Percentiles rank a stretch among this genome's conserved stretches.
phyloP scores from a whole-genome alignment of 2,113 vertebrate genomes.

The Salvelinus alpinus region DNA sequence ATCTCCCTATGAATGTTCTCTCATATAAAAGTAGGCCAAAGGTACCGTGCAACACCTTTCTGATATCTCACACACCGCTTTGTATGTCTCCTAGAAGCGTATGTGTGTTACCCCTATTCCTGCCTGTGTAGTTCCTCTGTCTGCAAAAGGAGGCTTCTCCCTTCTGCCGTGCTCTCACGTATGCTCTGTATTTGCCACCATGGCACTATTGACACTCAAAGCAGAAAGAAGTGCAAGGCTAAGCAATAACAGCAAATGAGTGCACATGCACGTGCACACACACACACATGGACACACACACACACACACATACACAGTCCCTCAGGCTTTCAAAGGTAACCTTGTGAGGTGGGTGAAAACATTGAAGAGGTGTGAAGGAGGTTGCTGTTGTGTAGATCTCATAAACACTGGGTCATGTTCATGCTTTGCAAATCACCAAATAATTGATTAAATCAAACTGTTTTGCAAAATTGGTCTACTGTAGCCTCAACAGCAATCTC shows the following conservation, averaged over 20 bases:
- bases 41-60: not conserved
- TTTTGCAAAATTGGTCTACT: too few species aligned
- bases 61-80: not conserved
- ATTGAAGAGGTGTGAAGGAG: not conserved
- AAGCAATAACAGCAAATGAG: conserved; percentile 6
- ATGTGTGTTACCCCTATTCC: not conserved
- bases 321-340: not conserved
- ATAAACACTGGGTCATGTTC: not conserved
- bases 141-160: not conserved
- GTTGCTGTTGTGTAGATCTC: not conserved
- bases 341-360: not conserved
- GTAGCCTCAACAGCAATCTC: too few species aligned
- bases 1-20: too few species aligned
- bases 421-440: not conserved
- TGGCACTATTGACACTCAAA: conserved; percentile 20
- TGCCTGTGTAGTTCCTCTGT: not conserved
- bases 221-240: conserved; percentile 5
- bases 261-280: not conserved
- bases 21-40: not conserved
- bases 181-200: conserved; percentile 21
- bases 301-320: not conserved
- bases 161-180: conserved; percentile 5
- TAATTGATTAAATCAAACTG: too few species aligned
- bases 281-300: not conserved
- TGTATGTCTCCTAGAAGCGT: not conserved